Conservation (phyloP, 2,888 invertebrate species). For the Leptopilina drosophilae region DNA sequence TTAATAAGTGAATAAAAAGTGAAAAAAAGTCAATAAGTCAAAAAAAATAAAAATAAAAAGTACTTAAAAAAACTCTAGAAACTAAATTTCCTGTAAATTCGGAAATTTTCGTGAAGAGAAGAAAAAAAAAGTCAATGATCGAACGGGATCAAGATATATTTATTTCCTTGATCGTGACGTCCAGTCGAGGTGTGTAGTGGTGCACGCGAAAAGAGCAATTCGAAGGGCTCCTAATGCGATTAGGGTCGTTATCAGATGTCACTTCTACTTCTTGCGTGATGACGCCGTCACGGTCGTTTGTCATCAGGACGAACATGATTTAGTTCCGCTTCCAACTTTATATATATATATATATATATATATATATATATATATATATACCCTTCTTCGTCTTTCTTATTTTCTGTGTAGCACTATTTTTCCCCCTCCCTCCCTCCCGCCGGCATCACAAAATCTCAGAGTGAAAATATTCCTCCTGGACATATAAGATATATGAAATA, state of each 20-base stretch:
- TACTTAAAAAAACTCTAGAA: not conserved
- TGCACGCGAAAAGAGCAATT: conserved; percentile 46
- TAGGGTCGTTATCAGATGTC: conserved; percentile 76
- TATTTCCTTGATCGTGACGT: conserved; percentile 13
- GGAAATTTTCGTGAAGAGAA: not conserved
- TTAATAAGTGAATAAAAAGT: too few relatives aligned
- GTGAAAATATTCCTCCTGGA: conserved; percentile 51
- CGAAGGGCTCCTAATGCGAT: conserved; percentile 69
- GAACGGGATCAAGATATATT: conserved; percentile 27
- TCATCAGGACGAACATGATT: conserved; percentile 75
- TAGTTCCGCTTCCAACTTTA: conserved; percentile 71
- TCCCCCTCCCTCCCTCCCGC: conserved; percentile 46
- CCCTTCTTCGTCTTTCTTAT: conserved; percentile 48
- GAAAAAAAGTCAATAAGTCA: too few relatives aligned
- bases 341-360: conserved; percentile 47
- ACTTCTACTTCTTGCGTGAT: conserved; percentile 72
- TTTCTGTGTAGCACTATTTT: not conserved
- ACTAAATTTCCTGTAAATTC: not conserved
- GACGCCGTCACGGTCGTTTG: conserved; percentile 73
- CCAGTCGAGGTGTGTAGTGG: not conserved
- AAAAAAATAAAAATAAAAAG: too few relatives aligned
- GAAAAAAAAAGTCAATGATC: conserved; percentile 19
- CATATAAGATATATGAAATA: conserved; percentile 43
- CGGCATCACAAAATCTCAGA: conserved; percentile 49
- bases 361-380: conserved; percentile 50